Evolutionary conservation across 2,113 vertebrate species (phyloP).

Genomic region (Apaloderma vittatum): DNA sequence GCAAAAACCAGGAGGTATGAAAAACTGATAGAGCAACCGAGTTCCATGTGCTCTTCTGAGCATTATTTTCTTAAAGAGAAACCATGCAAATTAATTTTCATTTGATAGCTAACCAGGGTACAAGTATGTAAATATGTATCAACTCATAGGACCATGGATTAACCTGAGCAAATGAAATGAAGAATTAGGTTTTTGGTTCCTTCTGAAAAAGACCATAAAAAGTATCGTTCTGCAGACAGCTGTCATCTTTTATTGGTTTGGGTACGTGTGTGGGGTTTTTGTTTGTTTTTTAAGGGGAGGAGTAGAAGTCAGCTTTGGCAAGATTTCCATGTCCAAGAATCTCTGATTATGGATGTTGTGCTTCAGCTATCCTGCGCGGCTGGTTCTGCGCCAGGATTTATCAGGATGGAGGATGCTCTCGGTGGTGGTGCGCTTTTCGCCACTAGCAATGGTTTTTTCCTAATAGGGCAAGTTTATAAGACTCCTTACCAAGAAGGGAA

Average conservation of each 20-base stretch:
- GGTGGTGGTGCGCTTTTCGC: slow-evolving; percentile 15
- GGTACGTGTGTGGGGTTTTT: background rate
- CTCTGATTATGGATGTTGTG: slow-evolving; percentile 48
- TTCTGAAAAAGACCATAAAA: slow-evolving; percentile 22
- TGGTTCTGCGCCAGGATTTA: slow-evolving; percentile 40
- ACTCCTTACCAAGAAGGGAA: slow-evolving; percentile 65
- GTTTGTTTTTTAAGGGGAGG: slow-evolving; percentile 27
- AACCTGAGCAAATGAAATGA: background rate
- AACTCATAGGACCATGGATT: background rate
- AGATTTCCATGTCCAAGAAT: slow-evolving; percentile 30
- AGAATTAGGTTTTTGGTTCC: background rate
- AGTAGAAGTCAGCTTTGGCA: slow-evolving; percentile 26
- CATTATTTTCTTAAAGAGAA: background rate
- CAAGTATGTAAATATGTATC: background rate
- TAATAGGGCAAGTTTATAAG: slow-evolving; percentile 63
- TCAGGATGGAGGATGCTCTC: slow-evolving; percentile 29
- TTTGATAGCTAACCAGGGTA: background rate
- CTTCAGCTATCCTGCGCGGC: slow-evolving; percentile 32
- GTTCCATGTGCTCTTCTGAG: background rate
- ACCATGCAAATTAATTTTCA: background rate
- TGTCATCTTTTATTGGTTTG: background rate
- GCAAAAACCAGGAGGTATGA: background rate
- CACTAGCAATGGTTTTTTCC: slow-evolving; percentile 50
- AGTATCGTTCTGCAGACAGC: background rate
- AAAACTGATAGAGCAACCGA: background rate